Conservation (phyloP, 1,140 invertebrate genomes). For the Bombus waltoni region DNA sequence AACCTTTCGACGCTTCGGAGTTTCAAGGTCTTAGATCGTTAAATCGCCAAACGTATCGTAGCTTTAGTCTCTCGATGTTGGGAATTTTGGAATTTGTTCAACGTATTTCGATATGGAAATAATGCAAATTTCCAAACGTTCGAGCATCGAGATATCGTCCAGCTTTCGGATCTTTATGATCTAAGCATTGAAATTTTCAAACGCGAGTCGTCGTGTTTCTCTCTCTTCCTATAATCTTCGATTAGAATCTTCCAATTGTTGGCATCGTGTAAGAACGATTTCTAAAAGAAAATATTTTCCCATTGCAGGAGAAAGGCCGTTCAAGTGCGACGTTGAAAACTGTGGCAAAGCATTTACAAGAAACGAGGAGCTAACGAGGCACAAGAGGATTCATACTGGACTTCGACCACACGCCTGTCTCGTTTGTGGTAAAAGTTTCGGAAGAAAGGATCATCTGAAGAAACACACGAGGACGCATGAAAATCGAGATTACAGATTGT, state of each 20-base stretch:
- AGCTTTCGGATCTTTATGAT: neutral
- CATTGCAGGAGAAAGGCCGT: slow-evolving; percentile 90
- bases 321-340: slow-evolving; percentile 91
- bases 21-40: too few relatives aligned
- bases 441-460: slow-evolving; percentile 93
- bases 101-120: neutral
- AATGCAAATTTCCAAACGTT: neutral
- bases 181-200: too few relatives aligned
- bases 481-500: slow-evolving; percentile 68
- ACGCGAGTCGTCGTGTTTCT: too few relatives aligned
- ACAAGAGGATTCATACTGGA: slow-evolving; percentile 95
- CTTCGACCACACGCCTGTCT: slow-evolving; percentile 90
- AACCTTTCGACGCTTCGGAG: too few relatives aligned
- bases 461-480: slow-evolving; percentile 90
- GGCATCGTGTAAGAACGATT: neutral
- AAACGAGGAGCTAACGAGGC: slow-evolving; percentile 96
- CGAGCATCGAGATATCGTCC: too few relatives aligned
- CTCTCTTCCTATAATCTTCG: too few relatives aligned
- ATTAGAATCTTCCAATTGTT: neutral
- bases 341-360: slow-evolving; percentile 96
- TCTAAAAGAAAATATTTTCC: slow-evolving; percentile 38
- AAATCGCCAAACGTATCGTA: too few relatives aligned
- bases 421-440: slow-evolving; percentile 93
- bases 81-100: neutral
- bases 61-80: too few relatives aligned